Evolutionary conservation across 2,797 vertebrate genomes (phyloP).

Genomic region (Microctenopoma lineatum): DNA sequence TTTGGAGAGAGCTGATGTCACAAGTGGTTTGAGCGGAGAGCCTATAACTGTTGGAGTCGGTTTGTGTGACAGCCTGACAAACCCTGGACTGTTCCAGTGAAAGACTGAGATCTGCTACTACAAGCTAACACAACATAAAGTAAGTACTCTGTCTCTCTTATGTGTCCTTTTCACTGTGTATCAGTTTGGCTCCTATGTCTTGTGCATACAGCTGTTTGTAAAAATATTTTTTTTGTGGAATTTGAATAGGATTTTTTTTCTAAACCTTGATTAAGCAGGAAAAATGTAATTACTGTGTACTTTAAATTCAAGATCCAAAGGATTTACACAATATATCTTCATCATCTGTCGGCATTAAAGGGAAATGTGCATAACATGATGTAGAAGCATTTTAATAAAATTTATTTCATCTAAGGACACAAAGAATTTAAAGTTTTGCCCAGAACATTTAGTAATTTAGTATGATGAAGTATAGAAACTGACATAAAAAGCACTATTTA

Average conservation of each 20-base stretch:
- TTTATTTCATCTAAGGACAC: background rate
- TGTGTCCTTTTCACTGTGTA: background rate
- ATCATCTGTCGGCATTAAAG: background rate
- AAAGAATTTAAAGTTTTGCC: background rate
- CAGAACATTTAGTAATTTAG: background rate
- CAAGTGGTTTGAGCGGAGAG: constrained; percentile 77
- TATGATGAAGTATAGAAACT: too few relatives aligned
- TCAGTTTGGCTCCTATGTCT: background rate
- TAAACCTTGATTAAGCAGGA: background rate
- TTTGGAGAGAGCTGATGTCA: constrained; percentile 87
- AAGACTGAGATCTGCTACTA: constrained; percentile 56
- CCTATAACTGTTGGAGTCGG: constrained; percentile 80
- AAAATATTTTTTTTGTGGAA: background rate
- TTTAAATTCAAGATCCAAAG: background rate
- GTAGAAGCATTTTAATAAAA: background rate
- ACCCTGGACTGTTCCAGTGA: constrained; percentile 58
- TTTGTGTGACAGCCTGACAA: constrained; percentile 68
- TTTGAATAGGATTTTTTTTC: constrained; percentile 5
- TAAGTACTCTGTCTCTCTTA: constrained; percentile 59
- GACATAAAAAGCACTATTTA: background rate
- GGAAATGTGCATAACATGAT: background rate
- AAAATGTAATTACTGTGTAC: background rate
- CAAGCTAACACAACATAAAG: constrained; percentile 52
- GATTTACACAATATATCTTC: background rate
- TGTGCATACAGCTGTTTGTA: too few relatives aligned